Evolutionary conservation across 2,797 vertebrate species (phyloP), one percentile per base, ranked within the genome.

Genomic region (Ctenopoma multispine): DNA sequence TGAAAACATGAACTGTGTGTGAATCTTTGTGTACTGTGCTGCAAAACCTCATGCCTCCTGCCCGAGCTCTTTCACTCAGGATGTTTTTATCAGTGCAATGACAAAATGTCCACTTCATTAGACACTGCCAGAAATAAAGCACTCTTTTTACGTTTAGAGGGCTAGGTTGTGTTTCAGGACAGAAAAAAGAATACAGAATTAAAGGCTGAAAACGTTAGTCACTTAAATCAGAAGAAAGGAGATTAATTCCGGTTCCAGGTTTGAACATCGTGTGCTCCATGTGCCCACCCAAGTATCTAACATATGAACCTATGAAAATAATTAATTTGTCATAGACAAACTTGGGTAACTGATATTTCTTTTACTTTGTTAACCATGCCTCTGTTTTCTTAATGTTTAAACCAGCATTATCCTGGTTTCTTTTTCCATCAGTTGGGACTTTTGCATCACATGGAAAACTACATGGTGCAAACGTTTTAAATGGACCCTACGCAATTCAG

Each of bases 311-410:
- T 29, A 29, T 38, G 2, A 38, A 9, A 5, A 9, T 8, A 38
- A 38, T 11, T 8, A 2, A 38, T 9, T 38, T 38, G 36, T 38
- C 5, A 7, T 4, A 38, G 36, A 38, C 36, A 38, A 12, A 38
- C 36, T 23, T 34, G 4, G 18, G 0, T 13, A 24, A 53, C 20
- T 20, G 47, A 46, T 20, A 13, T n/a, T 12, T 47, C 7, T 56
- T 27, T n/a, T 14, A 36, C 57, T 5, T 24, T 63, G 36, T 68
- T 69, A 36, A 68, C 18, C 10, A 23, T 60, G 51, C 44, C 17
- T 18, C 13, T 23, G 46, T 54, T 10, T 4, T 56, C 17, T 36
- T 15, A 34, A 47, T 29, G 13, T 7, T 67, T 41, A 48, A 53
- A 72, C n/a, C 18, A 11, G 10, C 18, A 6, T 34, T 48, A 23